Evolutionary conservation across 2,888 invertebrate genomes (phyloP).

Genomic region (Acholoe squamosa): DNA sequence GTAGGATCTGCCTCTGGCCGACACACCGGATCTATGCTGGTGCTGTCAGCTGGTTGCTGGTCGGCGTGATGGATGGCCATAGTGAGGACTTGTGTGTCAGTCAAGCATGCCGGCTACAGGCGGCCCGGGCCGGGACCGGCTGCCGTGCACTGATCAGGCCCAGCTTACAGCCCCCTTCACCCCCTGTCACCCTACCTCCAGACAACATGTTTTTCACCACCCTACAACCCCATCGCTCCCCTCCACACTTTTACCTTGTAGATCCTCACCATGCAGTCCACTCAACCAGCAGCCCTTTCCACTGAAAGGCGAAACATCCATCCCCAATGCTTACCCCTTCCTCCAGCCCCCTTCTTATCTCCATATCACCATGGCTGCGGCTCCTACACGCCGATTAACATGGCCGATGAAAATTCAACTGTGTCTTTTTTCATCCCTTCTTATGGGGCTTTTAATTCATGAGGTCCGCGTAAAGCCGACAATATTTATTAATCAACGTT

Average conservation of each 20-base stretch:
- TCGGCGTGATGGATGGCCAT: constrained; percentile 30
- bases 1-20: neutral
- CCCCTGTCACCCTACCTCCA: neutral
- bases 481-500: too few relatives aligned
- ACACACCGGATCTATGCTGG: neutral
- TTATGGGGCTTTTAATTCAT: too few relatives aligned
- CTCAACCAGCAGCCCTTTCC: too few relatives aligned
- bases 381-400: too few relatives aligned
- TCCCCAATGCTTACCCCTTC: too few relatives aligned
- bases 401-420: too few relatives aligned
- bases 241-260: neutral
- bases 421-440: too few relatives aligned
- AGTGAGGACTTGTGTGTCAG: constrained; percentile 37
- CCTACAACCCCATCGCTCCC: neutral
- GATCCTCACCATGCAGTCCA: too few relatives aligned
- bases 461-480: too few relatives aligned
- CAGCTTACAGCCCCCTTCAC: neutral
- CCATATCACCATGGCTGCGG: too few relatives aligned
- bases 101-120: constrained; percentile 35
- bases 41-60: neutral
- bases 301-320: too few relatives aligned
- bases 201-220: neutral
- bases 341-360: too few relatives aligned
- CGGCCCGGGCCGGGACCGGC: neutral
- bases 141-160: neutral